These are phyloP conservation scores for Galeruca laticollis DNA, from an alignment of 2,888 invertebrate species.

Conservation along the genomic window DNA sequence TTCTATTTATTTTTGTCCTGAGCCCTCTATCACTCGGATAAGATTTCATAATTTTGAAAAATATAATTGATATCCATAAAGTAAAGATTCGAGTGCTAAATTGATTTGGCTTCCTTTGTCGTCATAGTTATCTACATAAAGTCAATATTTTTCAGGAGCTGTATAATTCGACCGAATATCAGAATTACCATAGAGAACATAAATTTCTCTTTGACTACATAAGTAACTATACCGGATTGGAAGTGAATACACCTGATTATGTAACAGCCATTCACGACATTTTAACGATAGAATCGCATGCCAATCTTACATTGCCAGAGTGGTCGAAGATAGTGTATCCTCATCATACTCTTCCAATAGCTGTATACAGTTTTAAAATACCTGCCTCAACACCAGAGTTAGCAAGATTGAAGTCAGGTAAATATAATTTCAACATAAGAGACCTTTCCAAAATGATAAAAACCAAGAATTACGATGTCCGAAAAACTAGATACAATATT, in stretches of 20 bases:
- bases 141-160: neutral
- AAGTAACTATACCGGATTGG: slow-evolving; percentile 68
- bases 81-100: no score
- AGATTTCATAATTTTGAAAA: no score
- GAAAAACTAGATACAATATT: no score
- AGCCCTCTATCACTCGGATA: no score
- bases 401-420: slow-evolving; percentile 12
- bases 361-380: neutral
- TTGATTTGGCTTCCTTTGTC: no score
- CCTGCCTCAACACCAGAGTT: neutral
- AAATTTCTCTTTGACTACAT: neutral
- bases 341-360: neutral
- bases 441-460: no score
- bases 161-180: slow-evolving; percentile 70
- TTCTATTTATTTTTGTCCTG: neutral
- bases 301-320: slow-evolving; percentile 65
- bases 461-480: no score
- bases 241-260: slow-evolving; percentile 69
- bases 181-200: slow-evolving; percentile 69
- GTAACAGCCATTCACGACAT: slow-evolving; percentile 70
- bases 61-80: no score
- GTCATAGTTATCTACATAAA: no score
- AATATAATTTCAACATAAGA: neutral
- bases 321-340: slow-evolving; percentile 70
- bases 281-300: slow-evolving; percentile 73